phyloP scores from a whole-genome alignment of 1,140 invertebrate genomes.

The Achroia grisella region DNA sequence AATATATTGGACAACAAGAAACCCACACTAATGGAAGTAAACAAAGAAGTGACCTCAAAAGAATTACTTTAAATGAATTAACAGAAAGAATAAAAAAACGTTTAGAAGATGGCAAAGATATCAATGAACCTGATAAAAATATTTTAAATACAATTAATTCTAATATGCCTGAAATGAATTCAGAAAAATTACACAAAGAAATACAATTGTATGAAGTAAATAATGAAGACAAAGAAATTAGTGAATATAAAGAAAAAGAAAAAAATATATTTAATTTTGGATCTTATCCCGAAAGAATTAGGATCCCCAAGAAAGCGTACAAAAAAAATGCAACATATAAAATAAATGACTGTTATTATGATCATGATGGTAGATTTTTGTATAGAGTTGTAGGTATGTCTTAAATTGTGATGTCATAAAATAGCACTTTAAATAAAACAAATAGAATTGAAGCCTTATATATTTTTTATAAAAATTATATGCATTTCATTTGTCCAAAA shows the following conservation, averaged over 20 bases:
- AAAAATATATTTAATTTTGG: slow-evolving; percentile 20
- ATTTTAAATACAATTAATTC: slow-evolving; percentile 38
- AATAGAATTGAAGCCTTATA: slow-evolving; percentile 43
- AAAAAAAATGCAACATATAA: slow-evolving; percentile 79
- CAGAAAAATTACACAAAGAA: slow-evolving; percentile 17
- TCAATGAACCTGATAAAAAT: slow-evolving; percentile 42
- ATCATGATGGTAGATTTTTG: slow-evolving; percentile 83
- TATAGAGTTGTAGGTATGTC: slow-evolving; percentile 82
- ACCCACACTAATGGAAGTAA: slow-evolving; percentile 16
- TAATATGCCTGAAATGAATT: slow-evolving; percentile 22
- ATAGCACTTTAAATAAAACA: slow-evolving; percentile 40
- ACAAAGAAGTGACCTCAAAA: slow-evolving; percentile 26
- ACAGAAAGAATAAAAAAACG: slow-evolving; percentile 42
- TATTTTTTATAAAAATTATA: slow-evolving; percentile 66
- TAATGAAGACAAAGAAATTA: slow-evolving; percentile 23
- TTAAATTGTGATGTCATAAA: slow-evolving; percentile 10
- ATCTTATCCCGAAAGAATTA: slow-evolving; percentile 76
- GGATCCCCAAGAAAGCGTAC: slow-evolving; percentile 77
- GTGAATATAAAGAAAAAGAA: slow-evolving; percentile 31
- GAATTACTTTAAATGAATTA: slow-evolving; percentile 48
- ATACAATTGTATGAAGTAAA: slow-evolving; percentile 42
- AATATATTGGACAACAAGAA: slow-evolving; percentile 18
- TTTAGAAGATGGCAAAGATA: slow-evolving; percentile 48
- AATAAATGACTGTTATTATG: slow-evolving; percentile 84
- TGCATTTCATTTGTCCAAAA: slow-evolving; percentile 55